A percentile compares a stretch with the other conserved stretches of the same genome.
Conservation (phyloP, 2,113 vertebrate species). For the Periophthalmodon schlosseri region DNA sequence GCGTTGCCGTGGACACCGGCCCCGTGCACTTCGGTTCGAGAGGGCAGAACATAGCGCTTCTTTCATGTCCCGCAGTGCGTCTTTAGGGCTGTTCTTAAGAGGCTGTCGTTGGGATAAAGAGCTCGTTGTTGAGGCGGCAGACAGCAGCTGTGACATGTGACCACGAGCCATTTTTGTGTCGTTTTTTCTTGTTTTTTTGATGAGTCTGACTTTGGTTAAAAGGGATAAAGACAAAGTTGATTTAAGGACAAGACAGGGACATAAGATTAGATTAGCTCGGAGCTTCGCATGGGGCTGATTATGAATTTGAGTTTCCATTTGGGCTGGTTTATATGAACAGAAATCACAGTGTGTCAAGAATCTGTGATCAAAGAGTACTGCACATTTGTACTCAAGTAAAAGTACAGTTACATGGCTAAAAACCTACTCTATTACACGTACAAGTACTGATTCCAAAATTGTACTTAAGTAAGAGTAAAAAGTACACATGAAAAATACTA, state of each 20-base stretch:
- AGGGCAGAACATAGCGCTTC: constrained; percentile 4
- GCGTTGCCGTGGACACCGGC: not conserved
- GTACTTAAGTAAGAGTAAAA: no score
- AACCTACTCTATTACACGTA: no score
- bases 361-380: no score
- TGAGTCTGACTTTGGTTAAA: constrained; percentile 10
- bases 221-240: constrained; percentile 8
- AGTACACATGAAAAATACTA: no score
- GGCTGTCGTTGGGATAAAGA: constrained; percentile 36
- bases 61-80: constrained; percentile 16
- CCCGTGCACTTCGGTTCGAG: not conserved
- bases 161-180: constrained; percentile 2
- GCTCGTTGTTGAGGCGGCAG: constrained; percentile 40
- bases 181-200: not conserved
- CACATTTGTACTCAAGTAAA: no score
- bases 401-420: no score
- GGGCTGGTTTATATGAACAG: no score
- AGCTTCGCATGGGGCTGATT: not conserved
- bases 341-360: no score
- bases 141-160: constrained; percentile 45
- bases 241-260: not conserved
- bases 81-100: not conserved
- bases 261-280: constrained; percentile 6
- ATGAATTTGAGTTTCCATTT: not conserved
- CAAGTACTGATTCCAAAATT: no score